phyloP scores from a whole-genome alignment of 1,140 invertebrate species.

The Saccostrea cuccullata region DNA sequence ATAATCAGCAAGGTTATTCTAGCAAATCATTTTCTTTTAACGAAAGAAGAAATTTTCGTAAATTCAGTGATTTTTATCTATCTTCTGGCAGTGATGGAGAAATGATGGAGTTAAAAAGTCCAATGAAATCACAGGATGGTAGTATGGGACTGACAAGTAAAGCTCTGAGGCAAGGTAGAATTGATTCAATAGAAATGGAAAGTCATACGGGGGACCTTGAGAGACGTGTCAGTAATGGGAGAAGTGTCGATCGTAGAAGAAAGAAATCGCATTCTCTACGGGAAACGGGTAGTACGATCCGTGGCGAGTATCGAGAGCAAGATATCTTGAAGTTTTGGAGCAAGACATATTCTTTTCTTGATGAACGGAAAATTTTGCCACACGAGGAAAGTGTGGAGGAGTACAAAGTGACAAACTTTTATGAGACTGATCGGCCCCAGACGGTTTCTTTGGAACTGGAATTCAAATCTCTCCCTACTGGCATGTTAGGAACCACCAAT shows the following conservation, averaged over 20 bases:
- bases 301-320: not conserved
- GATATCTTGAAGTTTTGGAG: slow-evolving; percentile 28
- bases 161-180: not conserved
- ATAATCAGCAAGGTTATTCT: not conserved
- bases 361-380: slow-evolving; percentile 17
- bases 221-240: not conserved
- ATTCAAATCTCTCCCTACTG: slow-evolving; percentile 20
- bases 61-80: not conserved
- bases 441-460: slow-evolving; percentile 34
- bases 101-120: not conserved
- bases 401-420: not conserved
- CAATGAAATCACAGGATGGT: not conserved
- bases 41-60: not conserved
- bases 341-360: slow-evolving; percentile 30
- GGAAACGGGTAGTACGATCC: not conserved
- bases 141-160: not conserved
- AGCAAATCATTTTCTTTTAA: not conserved
- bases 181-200: not conserved
- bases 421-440: slow-evolving; percentile 14
- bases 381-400: not conserved
- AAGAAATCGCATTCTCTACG: slow-evolving; percentile 12
- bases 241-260: not conserved
- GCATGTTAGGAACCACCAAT: not conserved
- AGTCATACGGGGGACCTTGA: not conserved
- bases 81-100: not conserved